Percentiles rank a stretch among this genome's conserved stretches.
These are phyloP conservation scores for Phymanthus crucifer DNA, from an alignment of 92 coral and sea anemone genomes.

Conservation along the genomic window DNA sequence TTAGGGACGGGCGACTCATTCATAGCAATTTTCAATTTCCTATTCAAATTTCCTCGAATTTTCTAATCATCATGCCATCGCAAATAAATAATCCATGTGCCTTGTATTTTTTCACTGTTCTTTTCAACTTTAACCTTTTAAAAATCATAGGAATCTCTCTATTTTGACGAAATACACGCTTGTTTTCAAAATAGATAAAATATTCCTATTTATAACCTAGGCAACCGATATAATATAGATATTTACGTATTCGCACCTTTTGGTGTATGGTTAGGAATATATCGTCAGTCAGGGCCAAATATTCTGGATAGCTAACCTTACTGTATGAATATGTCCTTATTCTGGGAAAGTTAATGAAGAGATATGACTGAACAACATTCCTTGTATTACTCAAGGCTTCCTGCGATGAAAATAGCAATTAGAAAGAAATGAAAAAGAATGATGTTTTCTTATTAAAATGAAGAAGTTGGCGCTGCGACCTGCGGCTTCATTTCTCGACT, in stretches of 20 bases:
- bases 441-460: background rate
- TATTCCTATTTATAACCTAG: background rate
- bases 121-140: background rate
- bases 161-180: background rate
- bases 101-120: background rate
- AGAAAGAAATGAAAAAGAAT: background rate
- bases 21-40: too few relatives aligned
- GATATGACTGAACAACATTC: background rate
- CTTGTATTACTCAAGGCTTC: background rate
- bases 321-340: background rate
- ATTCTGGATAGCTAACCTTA: background rate
- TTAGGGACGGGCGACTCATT: too few relatives aligned
- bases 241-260: background rate
- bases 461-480: background rate
- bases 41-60: background rate
- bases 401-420: conserved; percentile 5
- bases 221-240: background rate
- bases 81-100: background rate
- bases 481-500: background rate
- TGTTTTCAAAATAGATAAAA: background rate
- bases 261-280: background rate
- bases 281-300: background rate
- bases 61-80: background rate
- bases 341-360: background rate
- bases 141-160: background rate